These are phyloP conservation scores for Rhynchonema sp. DNA, from an alignment of 2,888 invertebrate species.

Conservation along the genomic window DNA sequence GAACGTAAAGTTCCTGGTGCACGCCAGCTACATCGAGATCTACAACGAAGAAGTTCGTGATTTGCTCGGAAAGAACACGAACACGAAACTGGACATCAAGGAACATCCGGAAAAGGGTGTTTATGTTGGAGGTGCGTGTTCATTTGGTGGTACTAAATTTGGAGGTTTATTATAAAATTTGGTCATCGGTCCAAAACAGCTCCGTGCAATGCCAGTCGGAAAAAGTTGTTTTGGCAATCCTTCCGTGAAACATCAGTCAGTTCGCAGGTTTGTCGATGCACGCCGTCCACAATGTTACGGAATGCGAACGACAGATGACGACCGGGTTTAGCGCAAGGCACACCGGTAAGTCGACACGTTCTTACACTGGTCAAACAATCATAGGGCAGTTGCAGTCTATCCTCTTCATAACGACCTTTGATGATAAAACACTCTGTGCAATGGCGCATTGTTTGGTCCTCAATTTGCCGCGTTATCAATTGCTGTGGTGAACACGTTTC, in stretches of 20 bases:
- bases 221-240: background rate
- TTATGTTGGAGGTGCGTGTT: background rate
- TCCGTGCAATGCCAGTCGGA: too few relatives aligned
- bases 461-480: too few relatives aligned
- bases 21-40: constrained; percentile 61
- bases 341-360: too few relatives aligned
- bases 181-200: too few relatives aligned
- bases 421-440: too few relatives aligned
- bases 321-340: constrained; percentile 58
- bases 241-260: background rate
- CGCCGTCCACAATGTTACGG: constrained; percentile 53
- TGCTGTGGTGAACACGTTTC: too few relatives aligned
- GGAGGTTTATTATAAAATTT: too few relatives aligned
- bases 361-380: too few relatives aligned
- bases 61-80: constrained; percentile 42
- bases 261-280: constrained; percentile 46
- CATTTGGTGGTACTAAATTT: background rate
- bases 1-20: constrained; percentile 48
- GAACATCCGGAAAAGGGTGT: constrained; percentile 43
- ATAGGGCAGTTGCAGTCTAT: too few relatives aligned
- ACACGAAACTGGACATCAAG: constrained; percentile 44
- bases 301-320: constrained; percentile 54
- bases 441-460: too few relatives aligned
- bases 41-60: constrained; percentile 61
- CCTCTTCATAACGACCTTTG: too few relatives aligned